Evolutionary conservation across 2,888 invertebrate species (phyloP), one percentile per base, ranked within the genome.

Genomic region (Hemicrepidius hirtus): DNA sequence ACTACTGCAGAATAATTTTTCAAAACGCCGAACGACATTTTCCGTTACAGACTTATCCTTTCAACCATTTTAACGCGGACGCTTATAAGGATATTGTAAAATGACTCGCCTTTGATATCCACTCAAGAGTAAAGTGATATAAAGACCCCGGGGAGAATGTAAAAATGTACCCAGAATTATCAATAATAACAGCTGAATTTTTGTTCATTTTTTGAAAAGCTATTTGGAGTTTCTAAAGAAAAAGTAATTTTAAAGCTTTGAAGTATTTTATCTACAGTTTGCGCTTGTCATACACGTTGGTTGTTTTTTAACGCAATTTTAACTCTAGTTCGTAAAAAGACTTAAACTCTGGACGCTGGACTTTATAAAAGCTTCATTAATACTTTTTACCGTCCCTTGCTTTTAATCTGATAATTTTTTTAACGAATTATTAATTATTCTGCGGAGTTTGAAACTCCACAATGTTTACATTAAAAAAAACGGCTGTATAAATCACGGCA

Each of bases 21-120:
- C 24, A 13, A 55, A 55, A 55, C 13, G 32, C 18, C 13, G 32
- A 55, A 0, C 53, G 37, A 16, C 37, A 21, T 57, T 37, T 57
- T 20, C 0, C 13, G 24, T 53, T 13, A 50, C 21, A 18, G 57
- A 21, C 37, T 32, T 18, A 57, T 57, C 57, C 57, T 32, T 57
- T 37, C 57, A 57, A 37, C 40, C 57, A 37, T 57, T 57, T 57
- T 37, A 53, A 57, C 32, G 37, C 18, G 37, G 35, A 57, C 57
- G 57, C 16, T 20, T 37, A 40, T 13, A 37, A 10, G 57, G 57
- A 35, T 57, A 18, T 32, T 57, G 57, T 57, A 57, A 37, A 57
- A 57, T 37, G 57, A 57, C 57, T 57, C 35, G 32, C 13, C 57
- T 57, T 57, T 57, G 57, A 57, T 57, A 57, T 20, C 57, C 40